Base-by-base conservation (phyloP, 92 coral and sea anemone species). In the Epizoanthus ramosus region DNA sequence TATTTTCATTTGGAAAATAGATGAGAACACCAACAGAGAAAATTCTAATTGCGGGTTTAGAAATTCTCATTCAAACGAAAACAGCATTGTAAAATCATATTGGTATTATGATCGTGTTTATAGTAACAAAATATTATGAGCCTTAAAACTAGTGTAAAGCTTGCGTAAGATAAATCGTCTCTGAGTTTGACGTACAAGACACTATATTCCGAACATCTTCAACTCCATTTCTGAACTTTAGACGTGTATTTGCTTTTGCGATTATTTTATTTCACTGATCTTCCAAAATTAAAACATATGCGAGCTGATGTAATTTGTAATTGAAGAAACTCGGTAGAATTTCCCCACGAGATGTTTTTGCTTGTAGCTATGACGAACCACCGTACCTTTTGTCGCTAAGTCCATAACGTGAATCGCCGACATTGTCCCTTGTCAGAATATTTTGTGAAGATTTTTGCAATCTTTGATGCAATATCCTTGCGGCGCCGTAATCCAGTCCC, bases 321-420 rank as follows among this genome's bases (percentile, higher is more conserved):
- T 31, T 33, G 35, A 41, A 19, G 13, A 50, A 50, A 50, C 13
- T 1, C 9, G 9, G 5, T 43, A 6, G 50, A 43, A 43, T 9
- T 43, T 5, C 9, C 50, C 8, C 50, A 3, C 50, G 54, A 50
- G 15, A 50, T 67, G 3, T 33, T 25, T 41, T 67, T 37, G n/a
- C 9, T 25, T 67, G 43, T 67, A 31, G 21, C 17, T 67, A 67
- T 41, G 41, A 67, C 13, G n/a, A 14, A 31, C 10, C 15, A 67
- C 47, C 43, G 5, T 61, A 77, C 82, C 82, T 77, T 77, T 77
- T 77, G 82, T 22, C 14, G 82, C 82, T 61, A 77, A 61, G 22
- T 77, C 82, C 82, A 77, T 77, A 18, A 77, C 82, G n/a, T 77
- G 82, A 77, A 77, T 60, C 37, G 69, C 71, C 60, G 82, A 77